Base-by-base conservation (phyloP, 37 sponge, comb jelly and placozoan genomes). In the Petrosia ficiformis region DNA sequence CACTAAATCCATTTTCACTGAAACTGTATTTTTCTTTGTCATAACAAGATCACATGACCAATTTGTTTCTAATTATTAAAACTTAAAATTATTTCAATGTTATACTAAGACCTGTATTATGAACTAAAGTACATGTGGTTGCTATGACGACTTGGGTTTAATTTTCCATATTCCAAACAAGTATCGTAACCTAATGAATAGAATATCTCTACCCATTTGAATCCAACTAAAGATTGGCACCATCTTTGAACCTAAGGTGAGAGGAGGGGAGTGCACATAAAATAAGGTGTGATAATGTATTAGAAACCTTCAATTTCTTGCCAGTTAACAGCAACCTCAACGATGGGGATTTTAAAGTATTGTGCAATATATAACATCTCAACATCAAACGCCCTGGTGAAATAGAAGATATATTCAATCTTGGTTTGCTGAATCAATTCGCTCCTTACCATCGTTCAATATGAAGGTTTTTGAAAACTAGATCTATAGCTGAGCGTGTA, bases 371-470 rank as follows among this genome's bases (percentile, higher is more conserved):
- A 90, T 44, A 98, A 73, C 68, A 98, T 38, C 73, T 98, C 99
- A 57, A 98, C 99, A 73, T 98, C 99, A 82, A 98, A 98, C n/a
- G 99, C 99, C 94, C 94, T 94, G 41, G 14, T 24, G n/a, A n/a
- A n/a, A n/a, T n/a, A n/a, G 14, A 19, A 14, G 54, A 14, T 14
- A 14, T 48, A 14, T 8, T 48, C 54, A 48, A 19, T 8, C 14
- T 24, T 5, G 63, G 25, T 5, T 26, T 24, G 63, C 6, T 61
- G n/a, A 29, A 61, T 8, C 6, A 16, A 31, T 31, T 26, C 29
- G 8, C 4, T 19, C 24, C 80, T 44, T 34, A 90, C 99, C 99
- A 98, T 41, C 99, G 70, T 36, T 98, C 87, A 19, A 98, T 89
- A 74, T 98, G 97, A 44, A 95, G 64, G 1, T 73, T 59, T 22